Evolutionary conservation across 2,797 vertebrate species (phyloP), one percentile per base, ranked within the genome.

Genomic region (Fistularia commersonii): DNA sequence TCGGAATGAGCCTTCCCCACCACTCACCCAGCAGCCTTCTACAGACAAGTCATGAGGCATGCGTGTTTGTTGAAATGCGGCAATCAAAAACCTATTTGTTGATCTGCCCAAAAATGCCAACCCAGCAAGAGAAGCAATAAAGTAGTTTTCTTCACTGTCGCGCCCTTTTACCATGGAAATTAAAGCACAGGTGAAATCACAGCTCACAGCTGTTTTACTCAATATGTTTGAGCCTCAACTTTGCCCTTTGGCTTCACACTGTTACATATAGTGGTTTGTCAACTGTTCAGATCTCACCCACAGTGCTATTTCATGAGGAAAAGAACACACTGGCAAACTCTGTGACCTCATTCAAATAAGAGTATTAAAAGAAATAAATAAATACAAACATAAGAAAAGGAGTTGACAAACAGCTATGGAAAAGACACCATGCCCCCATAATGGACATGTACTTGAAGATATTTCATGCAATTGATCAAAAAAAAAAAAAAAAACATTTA

Each of bases 21-120:
- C 78, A 69, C 79, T 80, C 74, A 73, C 79, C 73, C 49, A 63
- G 67, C 74, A 67, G 70, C 66, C 75, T 61, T 72, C 71, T 61
- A 78, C 80, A 76, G 67, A 75, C 72, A 37, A 76, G 67, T 74
- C 72, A 37, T 54, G 57, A 54, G 43, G 50, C 9, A 42, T 45
- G 48, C 37, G 46, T 45, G 34, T 56, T 38, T 55, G 49, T 37
- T 45, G 47, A 66, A 65, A 72, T 50, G 51, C 58, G 56, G 66
- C 54, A 60, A 74, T 68, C 71, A 62, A 50, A 73, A 64, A 67
- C 51, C 54, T 44, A 38, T 58, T 58, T 57, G 31, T 56, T 48
- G 45, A 61, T 56, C 38, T 44, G 37, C 14, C 57, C 49, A 50
- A 51, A 43, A 57, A 66, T 57, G 35, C 51, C 15, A 11, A 43